Evolutionary conservation across 2,888 invertebrate species (phyloP), one percentile per base, ranked within the genome.

Genomic region (Microctonus hyperodae): DNA sequence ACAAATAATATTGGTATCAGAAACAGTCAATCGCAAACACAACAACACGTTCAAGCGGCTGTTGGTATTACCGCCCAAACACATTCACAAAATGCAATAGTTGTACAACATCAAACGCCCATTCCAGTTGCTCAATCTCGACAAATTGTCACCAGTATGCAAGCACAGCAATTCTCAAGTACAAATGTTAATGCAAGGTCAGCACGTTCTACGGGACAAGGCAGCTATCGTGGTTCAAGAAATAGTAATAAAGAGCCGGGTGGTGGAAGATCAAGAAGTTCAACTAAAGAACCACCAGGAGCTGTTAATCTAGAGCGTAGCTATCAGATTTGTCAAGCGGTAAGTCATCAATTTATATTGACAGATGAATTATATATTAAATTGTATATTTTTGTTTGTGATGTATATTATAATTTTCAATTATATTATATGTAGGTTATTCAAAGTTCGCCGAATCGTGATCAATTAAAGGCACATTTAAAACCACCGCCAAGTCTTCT

Each of bases 271-370:
- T 80, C 82, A 28, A 78, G 83, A 57, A 88, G 87, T 73, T 87
- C 89, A 7, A 92, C 90, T 77, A 92, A 92, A 82, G 90, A 94
- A 69, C 95, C 95, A 0, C 95, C 95, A 0, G 95, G 95, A 1
- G 94, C 94, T 4, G 94, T 97, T 37, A 97, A 97, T 85, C 86
- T 97, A 64, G 96, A 97, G 82, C 89, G 97, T 65, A 97, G 97
- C 81, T 95, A 96, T 84, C 96, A 97, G 86, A 97, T 97, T 76
- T 95, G 94, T 78, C 93, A 93, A 84, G 93, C 93, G 51, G 93
- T 93, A 75, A 77, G 76, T 69, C 50, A 63, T 59, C 5, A 37
- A 40, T 25, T n/a, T 7, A 44, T 5, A 1, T 16, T 44, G 16
- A 16, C 16, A 9, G 7, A 44, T 16, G 1, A 44, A 20, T 37